Evolutionary conservation across 2,888 invertebrate genomes (phyloP).

Genomic region (Drosophila tripunctata): DNA sequence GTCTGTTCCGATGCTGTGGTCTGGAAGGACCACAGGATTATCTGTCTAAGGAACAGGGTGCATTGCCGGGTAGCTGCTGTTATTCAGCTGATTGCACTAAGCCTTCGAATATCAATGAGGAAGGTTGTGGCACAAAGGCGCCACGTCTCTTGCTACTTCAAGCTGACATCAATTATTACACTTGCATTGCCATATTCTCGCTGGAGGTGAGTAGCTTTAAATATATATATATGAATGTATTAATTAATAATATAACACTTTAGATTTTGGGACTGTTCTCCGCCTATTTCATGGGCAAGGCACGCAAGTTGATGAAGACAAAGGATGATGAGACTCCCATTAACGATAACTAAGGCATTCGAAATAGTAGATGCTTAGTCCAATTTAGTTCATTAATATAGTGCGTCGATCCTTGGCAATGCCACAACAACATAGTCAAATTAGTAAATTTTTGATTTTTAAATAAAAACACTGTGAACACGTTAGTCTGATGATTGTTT

Average conservation of each 20-base stretch:
- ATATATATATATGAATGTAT: neutral
- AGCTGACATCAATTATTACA: conserved; percentile 60
- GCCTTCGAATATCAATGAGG: conserved; percentile 62
- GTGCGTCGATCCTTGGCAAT: conserved; percentile 19
- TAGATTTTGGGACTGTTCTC: conserved; percentile 58
- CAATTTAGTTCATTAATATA: conserved; percentile 15
- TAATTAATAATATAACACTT: too few relatives aligned
- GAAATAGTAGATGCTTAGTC: neutral
- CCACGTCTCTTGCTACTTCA: conserved; percentile 39
- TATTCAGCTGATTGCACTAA: conserved; percentile 65
- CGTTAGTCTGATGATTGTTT: neutral
- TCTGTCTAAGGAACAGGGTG: conserved; percentile 52
- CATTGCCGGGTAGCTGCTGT: conserved; percentile 79
- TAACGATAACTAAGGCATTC: conserved; percentile 44
- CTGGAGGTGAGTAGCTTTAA: conserved; percentile 63
- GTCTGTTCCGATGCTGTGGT: conserved; percentile 76
- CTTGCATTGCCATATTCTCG: conserved; percentile 53
- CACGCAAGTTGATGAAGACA: conserved; percentile 60
- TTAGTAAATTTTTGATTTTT: conserved; percentile 41
- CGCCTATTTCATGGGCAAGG: conserved; percentile 63
- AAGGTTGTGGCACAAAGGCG: conserved; percentile 70
- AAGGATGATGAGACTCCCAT: conserved; percentile 70
- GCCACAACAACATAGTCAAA: conserved; percentile 41
- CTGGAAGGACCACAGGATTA: conserved; percentile 77
- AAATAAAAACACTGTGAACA: conserved; percentile 5